phyloP scores from a whole-genome alignment of 2,113 vertebrate genomes.

The Scomber colias region DNA sequence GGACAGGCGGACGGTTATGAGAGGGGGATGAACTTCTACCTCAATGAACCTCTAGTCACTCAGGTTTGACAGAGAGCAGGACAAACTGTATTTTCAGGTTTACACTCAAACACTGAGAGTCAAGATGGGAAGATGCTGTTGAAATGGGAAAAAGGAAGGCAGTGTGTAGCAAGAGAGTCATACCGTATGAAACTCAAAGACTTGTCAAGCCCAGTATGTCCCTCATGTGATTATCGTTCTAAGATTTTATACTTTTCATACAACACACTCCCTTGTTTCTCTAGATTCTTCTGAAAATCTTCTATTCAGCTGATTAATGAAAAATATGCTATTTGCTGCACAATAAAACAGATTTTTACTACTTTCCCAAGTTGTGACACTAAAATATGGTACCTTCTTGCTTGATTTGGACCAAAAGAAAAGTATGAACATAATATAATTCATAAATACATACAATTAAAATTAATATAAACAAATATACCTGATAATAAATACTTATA shows the following conservation, averaged over 20 bases:
- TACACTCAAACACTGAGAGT: not conserved
- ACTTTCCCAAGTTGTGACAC: not conserved
- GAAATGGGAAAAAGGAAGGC: not conserved
- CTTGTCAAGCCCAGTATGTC: not conserved
- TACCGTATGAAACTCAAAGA: not conserved
- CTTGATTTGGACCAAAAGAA: not conserved
- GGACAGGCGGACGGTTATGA: slow-evolving; percentile 62
- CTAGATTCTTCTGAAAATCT: not conserved
- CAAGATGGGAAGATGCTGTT: not conserved
- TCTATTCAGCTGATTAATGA: not conserved
- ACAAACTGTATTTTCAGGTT: not conserved
- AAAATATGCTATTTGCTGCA: not conserved
- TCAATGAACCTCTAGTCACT: slow-evolving; percentile 86
- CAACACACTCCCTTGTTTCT: not conserved
- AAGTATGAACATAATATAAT: too few species aligned
- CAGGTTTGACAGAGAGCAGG: slow-evolving; percentile 83
- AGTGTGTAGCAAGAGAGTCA: not conserved
- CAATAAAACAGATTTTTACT: not conserved
- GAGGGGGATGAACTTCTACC: slow-evolving; percentile 59
- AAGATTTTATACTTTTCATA: slow-evolving; percentile 12
- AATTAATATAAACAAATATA: too few species aligned
- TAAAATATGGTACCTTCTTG: not conserved
- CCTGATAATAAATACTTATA: too few species aligned
- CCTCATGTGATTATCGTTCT: slow-evolving; percentile 5
- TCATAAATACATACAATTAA: too few species aligned